Evolutionary conservation across 2,888 invertebrate species (phyloP), one percentile per base, ranked within the genome.

Genomic region (Gymnocheta viridis): DNA sequence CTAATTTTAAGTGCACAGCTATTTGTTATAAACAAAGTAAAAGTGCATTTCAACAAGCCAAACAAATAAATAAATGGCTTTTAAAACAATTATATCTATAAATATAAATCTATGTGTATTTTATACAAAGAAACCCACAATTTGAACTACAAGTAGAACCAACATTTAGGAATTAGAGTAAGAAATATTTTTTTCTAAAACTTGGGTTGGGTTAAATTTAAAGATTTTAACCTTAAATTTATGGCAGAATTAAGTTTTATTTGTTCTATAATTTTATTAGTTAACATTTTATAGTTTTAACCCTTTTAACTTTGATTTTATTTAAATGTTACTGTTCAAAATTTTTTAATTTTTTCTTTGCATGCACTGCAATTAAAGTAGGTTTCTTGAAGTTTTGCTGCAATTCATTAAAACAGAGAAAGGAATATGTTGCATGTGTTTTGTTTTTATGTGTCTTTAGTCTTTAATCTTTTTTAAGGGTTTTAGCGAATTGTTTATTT

Each of bases 21-120:
- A n/a, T n/a, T n/a, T n/a, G n/a, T n/a, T n/a, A n/a, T n/a, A 17
- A 35, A 64, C 47, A 44, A 72, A 56, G 73, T 49, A 66, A 58
- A 73, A 60, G 44, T 64, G 4, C 27, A 29, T 41, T 74, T 1
- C 1, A 9, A 62, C 6, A 19, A 79, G 35, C 19, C 32, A 66
- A 64, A 79, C 12, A 64, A 62, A 73, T 14, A 74, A 82, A 79
- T 44, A 79, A 82, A 74, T 70, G 27, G 56, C 38, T 82, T 56
- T 66, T 66, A 64, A 79, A 79, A 79, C 69, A 74, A 79, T 81
- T 77, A 72, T 83, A 84, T 84, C 84, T 84, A 77, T 77, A 84
- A 84, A 77, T 84, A 77, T 81, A 77, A 84, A 84, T 84, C 84
- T 62, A 6, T 58, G 58, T 67, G 10, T 19, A 19, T 41, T 77